Base-by-base conservation (phyloP, 2,797 vertebrate species). In the Kryptopterus vitreolus region DNA sequence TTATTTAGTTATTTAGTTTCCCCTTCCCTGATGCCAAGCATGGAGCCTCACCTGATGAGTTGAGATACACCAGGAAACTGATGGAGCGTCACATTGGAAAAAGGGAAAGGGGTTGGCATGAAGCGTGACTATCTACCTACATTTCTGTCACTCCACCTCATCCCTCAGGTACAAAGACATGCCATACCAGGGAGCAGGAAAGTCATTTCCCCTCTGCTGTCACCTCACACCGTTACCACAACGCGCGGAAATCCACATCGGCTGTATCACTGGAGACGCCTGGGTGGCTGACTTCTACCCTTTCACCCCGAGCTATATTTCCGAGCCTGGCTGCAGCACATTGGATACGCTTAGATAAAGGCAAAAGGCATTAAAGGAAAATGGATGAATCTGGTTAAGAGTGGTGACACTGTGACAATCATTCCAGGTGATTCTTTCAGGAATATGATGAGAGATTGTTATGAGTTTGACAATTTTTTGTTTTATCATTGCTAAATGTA, bases 161-260 rank as follows among this genome's bases (percentile, higher is more conserved):
- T 73, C 88, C 87, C 83, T 46, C 10, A 57, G 82, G 83, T 88
- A 92, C 87, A 93, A 89, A 92, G 87, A 80, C 77, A 85, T 66
- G 85, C 80, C 82, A 79, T 79, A 85, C 74, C 87, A 84, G 87
- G 82, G 43, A 81, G 85, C 89, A 88, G 88, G 24, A 89, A 92
- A 91, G 88, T 91, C 86, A 92, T 91, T 92, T 90, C 85, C n/a
- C 86, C 85, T 83, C 82, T 73, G 81, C 82, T 86, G 76, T 87
- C 85, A 84, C 85, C 86, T 85, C 65, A 87, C 81, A 85, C 87
- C 87, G 89, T 91, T 88, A 90, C 89, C 90, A 87, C 85, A 81
- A 83, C 86, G 89, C 87, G 83, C 88, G 86, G 87, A 91, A 91
- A 91, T 87, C 88, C 80, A 85, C 87, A 89, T 90, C 84, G 90